phyloP scores from a whole-genome alignment of 2,888 invertebrate genomes.

The Clitarchus hookeri region DNA sequence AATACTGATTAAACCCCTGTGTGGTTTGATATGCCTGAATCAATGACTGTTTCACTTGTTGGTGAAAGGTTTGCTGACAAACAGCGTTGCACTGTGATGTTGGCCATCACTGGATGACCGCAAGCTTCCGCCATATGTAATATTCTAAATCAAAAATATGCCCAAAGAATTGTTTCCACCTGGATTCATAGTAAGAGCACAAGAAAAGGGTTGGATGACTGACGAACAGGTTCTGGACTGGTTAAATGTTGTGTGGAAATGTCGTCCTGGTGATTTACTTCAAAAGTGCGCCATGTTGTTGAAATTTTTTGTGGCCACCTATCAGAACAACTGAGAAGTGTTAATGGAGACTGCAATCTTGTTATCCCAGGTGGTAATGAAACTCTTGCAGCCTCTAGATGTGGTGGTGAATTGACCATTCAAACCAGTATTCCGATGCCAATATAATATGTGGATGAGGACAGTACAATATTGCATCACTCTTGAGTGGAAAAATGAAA shows the following conservation, averaged over 20 bases:
- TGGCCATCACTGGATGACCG: not conserved
- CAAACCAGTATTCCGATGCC: not conserved
- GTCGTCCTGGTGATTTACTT: not conserved
- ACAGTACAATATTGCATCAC: not conserved
- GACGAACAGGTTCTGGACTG: not conserved
- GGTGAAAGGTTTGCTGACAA: not conserved
- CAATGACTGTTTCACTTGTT: not conserved
- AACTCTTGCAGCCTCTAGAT: not conserved
- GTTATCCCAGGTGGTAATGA: not conserved
- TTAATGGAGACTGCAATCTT: not conserved
- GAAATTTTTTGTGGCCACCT: not conserved
- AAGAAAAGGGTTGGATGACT: not conserved
- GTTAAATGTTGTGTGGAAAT: not conserved
- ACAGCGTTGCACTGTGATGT: not conserved
- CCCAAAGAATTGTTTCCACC: not conserved
- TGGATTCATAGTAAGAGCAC: not conserved
- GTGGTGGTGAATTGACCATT: not conserved
- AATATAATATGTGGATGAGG: not conserved
- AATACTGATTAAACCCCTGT: not conserved
- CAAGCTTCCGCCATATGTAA: not conserved
- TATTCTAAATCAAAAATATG: not conserved
- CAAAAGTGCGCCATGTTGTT: not conserved
- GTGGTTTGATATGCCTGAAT: not conserved
- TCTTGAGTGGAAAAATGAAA: not conserved
- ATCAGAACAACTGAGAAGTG: not conserved